phyloP scores from a whole-genome alignment of 2,113 vertebrate species.

The Columba livia region DNA sequence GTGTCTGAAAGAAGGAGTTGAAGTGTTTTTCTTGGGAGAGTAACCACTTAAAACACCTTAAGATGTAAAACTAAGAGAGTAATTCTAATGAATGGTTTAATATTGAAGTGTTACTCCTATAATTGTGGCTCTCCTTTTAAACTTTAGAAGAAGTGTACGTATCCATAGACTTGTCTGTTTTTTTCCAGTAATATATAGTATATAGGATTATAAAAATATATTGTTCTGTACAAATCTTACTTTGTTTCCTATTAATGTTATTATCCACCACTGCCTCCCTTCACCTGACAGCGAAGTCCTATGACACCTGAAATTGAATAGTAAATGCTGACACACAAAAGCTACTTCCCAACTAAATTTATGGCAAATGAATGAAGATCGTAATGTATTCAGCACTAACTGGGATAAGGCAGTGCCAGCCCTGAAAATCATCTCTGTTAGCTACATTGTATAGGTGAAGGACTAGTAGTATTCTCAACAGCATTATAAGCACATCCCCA shows the following conservation, averaged over 20 bases:
- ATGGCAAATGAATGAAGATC: neutral
- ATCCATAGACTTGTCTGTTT: neutral
- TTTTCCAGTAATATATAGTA: neutral
- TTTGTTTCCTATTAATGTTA: neutral
- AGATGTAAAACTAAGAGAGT: neutral
- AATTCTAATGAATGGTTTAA: neutral
- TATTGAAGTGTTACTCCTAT: neutral
- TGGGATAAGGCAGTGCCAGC: neutral
- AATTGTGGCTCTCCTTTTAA: neutral
- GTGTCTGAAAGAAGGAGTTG: neutral
- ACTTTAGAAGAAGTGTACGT: neutral
- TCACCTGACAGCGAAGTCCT: neutral
- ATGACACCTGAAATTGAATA: neutral
- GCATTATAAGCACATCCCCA: neutral
- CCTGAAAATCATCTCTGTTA: neutral
- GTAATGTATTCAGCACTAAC: neutral
- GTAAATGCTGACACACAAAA: neutral
- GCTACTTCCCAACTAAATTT: neutral
- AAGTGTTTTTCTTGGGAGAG: neutral
- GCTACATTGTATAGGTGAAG: neutral
- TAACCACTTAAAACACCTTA: neutral
- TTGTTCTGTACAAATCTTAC: neutral
- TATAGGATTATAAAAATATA: neutral
- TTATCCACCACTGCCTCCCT: neutral
- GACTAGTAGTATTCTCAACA: neutral